A percentile compares a stretch with the other conserved stretches of the same genome.
Conservation (phyloP, 1,140 invertebrate genomes). For the Lasaia peninsularis region DNA sequence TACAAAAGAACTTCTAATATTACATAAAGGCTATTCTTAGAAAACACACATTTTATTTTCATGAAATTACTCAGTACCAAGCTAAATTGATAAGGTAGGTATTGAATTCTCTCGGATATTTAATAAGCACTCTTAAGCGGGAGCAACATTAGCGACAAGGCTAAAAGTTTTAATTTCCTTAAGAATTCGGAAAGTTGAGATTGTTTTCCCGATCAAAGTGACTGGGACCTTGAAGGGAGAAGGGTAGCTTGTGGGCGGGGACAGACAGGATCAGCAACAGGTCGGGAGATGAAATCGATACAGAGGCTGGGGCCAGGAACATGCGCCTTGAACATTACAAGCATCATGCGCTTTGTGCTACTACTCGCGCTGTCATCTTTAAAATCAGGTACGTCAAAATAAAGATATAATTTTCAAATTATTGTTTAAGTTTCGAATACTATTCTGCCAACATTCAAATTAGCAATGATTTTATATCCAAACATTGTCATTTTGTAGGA, state of each 20-base stretch:
- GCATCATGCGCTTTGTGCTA: slow-evolving; percentile 60
- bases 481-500: neutral
- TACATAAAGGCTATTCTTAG: too few relatives aligned
- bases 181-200: slow-evolving; percentile 68
- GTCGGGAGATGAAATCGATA: slow-evolving; percentile 62
- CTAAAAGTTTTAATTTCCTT: slow-evolving; percentile 63
- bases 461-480: neutral
- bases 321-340: slow-evolving; percentile 49
- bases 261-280: slow-evolving; percentile 55
- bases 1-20: too few relatives aligned
- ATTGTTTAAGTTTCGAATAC: neutral
- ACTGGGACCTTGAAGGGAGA: slow-evolving; percentile 31
- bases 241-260: slow-evolving; percentile 38
- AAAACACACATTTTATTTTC: slow-evolving; percentile 8
- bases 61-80: slow-evolving; percentile 6
- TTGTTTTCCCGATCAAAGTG: slow-evolving; percentile 65
- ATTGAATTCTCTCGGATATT: slow-evolving; percentile 21
- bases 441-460: neutral
- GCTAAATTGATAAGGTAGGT: slow-evolving; percentile 4
- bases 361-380: slow-evolving; percentile 56
- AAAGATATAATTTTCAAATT: slow-evolving; percentile 18
- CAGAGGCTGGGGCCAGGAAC: slow-evolving; percentile 44
- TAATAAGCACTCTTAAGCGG: slow-evolving; percentile 23
- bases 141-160: slow-evolving; percentile 28
- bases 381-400: slow-evolving; percentile 59